These are phyloP conservation scores for Andrena minutula DNA, from an alignment of 2,888 invertebrate species.

Conservation along the genomic window DNA sequence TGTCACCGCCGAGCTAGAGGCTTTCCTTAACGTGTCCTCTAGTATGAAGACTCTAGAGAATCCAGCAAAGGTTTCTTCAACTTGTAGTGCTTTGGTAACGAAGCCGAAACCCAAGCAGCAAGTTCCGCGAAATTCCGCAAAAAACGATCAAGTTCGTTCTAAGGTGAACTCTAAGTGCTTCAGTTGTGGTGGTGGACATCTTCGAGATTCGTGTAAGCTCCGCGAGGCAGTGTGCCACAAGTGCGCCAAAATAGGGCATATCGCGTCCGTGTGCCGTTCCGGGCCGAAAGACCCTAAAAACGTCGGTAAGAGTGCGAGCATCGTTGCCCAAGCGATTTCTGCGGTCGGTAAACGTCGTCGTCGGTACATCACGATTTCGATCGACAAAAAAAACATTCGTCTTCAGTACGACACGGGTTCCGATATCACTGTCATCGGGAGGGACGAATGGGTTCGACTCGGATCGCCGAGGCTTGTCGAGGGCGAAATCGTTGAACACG, in stretches of 20 bases:
- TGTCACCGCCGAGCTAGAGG: slow-evolving; percentile 8
- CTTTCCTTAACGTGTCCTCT: not conserved
- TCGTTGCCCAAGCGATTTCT: not conserved
- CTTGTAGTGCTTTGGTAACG: not conserved
- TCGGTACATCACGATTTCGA: not conserved
- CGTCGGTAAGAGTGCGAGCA: not conserved
- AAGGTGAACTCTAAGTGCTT: not conserved
- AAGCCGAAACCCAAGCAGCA: not conserved
- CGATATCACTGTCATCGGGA: slow-evolving; percentile 8
- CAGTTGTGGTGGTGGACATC: slow-evolving; percentile 1
- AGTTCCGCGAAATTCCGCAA: not conserved
- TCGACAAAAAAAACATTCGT: not conserved
- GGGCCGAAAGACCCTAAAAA: not conserved
- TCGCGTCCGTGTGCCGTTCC: slow-evolving; percentile 9
- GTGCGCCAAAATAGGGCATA: not conserved
- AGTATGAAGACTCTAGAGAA: not conserved
- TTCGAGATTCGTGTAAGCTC: not conserved
- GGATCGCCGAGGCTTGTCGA: not conserved
- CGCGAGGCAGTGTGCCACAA: slow-evolving; percentile 11
- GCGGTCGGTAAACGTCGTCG: not conserved
- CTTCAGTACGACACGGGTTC: not conserved
- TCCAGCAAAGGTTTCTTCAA: not conserved
- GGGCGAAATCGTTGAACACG: not conserved
- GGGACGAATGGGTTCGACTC: not conserved
- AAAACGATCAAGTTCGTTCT: not conserved